phyloP scores from a whole-genome alignment of 2,888 invertebrate genomes.

The Aleiodes testaceus region DNA sequence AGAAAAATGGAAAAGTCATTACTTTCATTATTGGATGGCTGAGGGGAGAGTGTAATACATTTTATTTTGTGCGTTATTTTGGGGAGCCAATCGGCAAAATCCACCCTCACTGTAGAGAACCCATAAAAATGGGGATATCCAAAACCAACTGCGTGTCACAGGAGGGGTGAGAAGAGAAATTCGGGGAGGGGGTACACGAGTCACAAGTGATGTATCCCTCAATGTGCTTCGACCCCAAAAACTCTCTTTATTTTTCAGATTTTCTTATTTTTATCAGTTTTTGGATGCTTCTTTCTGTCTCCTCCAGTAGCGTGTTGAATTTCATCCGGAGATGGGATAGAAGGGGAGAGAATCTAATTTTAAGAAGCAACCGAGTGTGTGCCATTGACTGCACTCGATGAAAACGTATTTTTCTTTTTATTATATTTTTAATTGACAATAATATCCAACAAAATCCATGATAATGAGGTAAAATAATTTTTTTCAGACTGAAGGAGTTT shows the following conservation, averaged over 20 bases:
- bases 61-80: slow-evolving; percentile 34
- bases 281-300: background rate
- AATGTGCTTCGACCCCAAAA: slow-evolving; percentile 25
- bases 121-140: slow-evolving; percentile 45
- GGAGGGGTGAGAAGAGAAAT: background rate
- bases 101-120: slow-evolving; percentile 42
- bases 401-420: slow-evolving; percentile 17
- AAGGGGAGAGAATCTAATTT: slow-evolving; percentile 22
- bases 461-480: background rate
- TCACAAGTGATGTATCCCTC: slow-evolving; percentile 35
- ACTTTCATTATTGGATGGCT: slow-evolving; percentile 9
- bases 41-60: slow-evolving; percentile 24
- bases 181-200: background rate
- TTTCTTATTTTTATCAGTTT: slow-evolving; percentile 11
- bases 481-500: too few relatives aligned
- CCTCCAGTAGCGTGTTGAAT: slow-evolving; percentile 1
- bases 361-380: slow-evolving; percentile 20
- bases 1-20: slow-evolving; percentile 31
- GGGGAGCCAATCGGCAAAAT: slow-evolving; percentile 35
- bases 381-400: slow-evolving; percentile 25
- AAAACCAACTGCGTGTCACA: slow-evolving; percentile 16
- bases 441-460: too few relatives aligned
- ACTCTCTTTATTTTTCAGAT: background rate
- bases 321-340: background rate
- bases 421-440: background rate